Evolutionary conservation across 2,797 vertebrate genomes (phyloP).

Genomic region (Typhlichthys subterraneus): DNA sequence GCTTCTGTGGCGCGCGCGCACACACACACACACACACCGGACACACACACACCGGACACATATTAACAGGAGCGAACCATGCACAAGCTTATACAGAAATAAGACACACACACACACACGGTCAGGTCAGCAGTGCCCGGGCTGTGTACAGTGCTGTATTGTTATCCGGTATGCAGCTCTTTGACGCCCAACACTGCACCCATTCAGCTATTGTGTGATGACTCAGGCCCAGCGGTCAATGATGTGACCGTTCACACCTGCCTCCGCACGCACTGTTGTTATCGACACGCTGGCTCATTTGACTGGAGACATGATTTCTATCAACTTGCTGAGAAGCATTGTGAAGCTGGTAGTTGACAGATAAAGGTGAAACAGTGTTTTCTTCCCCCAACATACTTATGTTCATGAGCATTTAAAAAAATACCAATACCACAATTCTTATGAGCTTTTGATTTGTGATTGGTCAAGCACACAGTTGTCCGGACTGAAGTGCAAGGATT

Average conservation of each 20-base stretch:
- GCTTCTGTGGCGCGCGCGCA: slow-evolving; percentile 34
- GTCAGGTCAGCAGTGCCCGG: slow-evolving; percentile 61
- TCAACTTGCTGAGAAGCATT: too few relatives aligned
- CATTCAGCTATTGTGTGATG: slow-evolving; percentile 67
- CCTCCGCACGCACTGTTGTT: slow-evolving; percentile 37
- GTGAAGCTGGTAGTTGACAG: too few relatives aligned
- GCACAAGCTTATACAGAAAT: not conserved
- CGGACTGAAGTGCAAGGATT: too few relatives aligned
- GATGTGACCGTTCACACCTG: slow-evolving; percentile 63
- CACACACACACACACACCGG: slow-evolving; percentile 13
- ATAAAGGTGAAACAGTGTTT: too few relatives aligned
- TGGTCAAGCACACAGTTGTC: too few relatives aligned
- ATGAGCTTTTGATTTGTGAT: too few relatives aligned
- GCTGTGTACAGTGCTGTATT: slow-evolving; percentile 69
- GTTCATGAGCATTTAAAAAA: too few relatives aligned
- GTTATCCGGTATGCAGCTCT: slow-evolving; percentile 55
- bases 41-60: slow-evolving; percentile 46
- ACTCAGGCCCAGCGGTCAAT: slow-evolving; percentile 64
- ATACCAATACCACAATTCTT: too few relatives aligned
- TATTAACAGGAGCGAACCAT: slow-evolving; percentile 7
- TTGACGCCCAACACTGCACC: slow-evolving; percentile 62
- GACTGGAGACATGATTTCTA: too few relatives aligned
- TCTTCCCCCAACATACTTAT: too few relatives aligned
- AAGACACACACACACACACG: slow-evolving; percentile 51
- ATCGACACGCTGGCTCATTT: not conserved